A percentile compares a stretch with the other conserved stretches of the same genome.
Evolutionary conservation across 2,888 invertebrate species (phyloP).

Genomic region (Temnothorax ravouxi): DNA sequence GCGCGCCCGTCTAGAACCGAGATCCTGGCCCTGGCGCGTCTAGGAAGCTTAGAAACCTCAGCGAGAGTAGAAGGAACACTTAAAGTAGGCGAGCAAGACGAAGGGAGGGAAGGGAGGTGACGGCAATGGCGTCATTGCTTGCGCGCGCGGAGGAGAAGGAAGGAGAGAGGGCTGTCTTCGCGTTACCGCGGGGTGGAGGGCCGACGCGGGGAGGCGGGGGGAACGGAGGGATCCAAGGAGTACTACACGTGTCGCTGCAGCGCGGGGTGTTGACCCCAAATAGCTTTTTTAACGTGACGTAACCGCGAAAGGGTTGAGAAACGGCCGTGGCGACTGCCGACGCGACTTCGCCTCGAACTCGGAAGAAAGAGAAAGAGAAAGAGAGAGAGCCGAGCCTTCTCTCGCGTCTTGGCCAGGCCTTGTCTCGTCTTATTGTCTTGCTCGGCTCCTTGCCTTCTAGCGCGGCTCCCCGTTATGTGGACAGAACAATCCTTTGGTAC

Average conservation of each 20-base stretch:
- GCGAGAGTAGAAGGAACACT: conserved; percentile 74
- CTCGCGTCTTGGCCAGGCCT: conserved; percentile 41
- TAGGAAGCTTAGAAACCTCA: conserved; percentile 74
- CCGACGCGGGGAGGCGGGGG: conserved; percentile 70
- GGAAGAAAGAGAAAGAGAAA: conserved; percentile 10
- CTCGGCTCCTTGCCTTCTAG: conserved; percentile 60
- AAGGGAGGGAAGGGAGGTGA: conserved; percentile 60
- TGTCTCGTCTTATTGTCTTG: conserved; percentile 60
- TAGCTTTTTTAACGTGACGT: conserved; percentile 84
- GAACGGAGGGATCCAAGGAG: conserved; percentile 73
- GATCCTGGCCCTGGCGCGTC: conserved; percentile 60
- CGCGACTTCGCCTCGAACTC: conserved; percentile 67
- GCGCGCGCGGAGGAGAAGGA: conserved; percentile 67
- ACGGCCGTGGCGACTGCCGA: conserved; percentile 73
- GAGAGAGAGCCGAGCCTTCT: conserved; percentile 35
- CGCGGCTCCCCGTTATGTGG: conserved; percentile 75
- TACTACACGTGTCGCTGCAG: conserved; percentile 87
- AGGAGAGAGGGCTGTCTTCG: conserved; percentile 68
- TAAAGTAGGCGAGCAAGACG: conserved; percentile 58
- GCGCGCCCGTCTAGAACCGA: conserved; percentile 56
- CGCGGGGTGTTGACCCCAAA: conserved; percentile 88
- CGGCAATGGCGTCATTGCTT: conserved; percentile 74
- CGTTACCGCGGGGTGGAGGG: conserved; percentile 68
- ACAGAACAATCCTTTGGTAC: conserved; percentile 81
- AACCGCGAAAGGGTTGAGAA: conserved; percentile 85